A percentile compares a stretch with the other conserved stretches of the same genome.
Evolutionary conservation across 2,113 vertebrate species (phyloP).

Genomic region (Solea solea): DNA sequence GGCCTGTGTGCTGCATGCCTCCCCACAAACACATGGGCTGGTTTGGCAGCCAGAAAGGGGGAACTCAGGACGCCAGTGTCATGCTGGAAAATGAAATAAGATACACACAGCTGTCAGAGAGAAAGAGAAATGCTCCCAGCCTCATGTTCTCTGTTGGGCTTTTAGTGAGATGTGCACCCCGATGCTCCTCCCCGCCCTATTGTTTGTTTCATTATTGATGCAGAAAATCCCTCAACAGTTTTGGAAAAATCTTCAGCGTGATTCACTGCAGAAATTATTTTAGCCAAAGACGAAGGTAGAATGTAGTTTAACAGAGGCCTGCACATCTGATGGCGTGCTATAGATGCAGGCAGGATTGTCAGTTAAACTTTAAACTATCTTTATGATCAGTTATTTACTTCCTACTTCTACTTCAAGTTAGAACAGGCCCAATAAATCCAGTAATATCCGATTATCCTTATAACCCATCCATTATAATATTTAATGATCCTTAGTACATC

Average conservation of each 20-base stretch:
- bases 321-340: no score
- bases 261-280: not conserved
- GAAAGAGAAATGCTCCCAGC: slow-evolving; percentile 39
- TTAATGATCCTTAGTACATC: no score
- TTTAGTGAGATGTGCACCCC: slow-evolving; percentile 21
- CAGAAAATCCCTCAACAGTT: not conserved
- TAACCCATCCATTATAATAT: no score
- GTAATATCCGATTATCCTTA: no score
- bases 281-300: no score
- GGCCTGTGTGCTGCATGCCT: slow-evolving; percentile 46
- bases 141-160: slow-evolving; percentile 32
- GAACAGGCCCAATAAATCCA: no score
- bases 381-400: no score
- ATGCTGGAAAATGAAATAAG: slow-evolving; percentile 77
- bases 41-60: slow-evolving; percentile 59
- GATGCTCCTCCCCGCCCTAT: not conserved
- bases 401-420: no score
- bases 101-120: slow-evolving; percentile 67
- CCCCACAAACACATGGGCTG: slow-evolving; percentile 55
- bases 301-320: no score
- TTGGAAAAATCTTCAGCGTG: not conserved
- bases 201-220: slow-evolving; percentile 6
- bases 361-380: no score
- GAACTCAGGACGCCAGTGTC: slow-evolving; percentile 58
- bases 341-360: no score